A percentile compares a stretch with the other conserved stretches of the same genome.
These are phyloP conservation scores for Pycnonotus jocosus DNA, from an alignment of 2,113 vertebrate genomes.

Conservation along the genomic window DNA sequence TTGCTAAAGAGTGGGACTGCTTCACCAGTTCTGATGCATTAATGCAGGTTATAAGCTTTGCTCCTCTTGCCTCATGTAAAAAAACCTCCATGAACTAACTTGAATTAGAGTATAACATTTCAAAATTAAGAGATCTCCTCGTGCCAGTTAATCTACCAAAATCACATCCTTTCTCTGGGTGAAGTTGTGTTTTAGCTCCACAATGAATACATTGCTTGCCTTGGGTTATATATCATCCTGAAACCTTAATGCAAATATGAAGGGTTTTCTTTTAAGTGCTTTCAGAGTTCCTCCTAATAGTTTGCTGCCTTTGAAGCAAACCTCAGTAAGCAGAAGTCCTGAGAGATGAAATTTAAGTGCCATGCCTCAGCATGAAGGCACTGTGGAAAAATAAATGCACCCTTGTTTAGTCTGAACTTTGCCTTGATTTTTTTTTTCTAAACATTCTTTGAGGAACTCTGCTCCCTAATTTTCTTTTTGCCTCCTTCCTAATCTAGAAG, in stretches of 20 bases:
- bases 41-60: background rate
- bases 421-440: background rate
- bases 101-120: background rate
- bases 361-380: background rate
- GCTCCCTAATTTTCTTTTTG: background rate
- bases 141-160: background rate
- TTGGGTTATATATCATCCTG: background rate
- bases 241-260: background rate
- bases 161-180: background rate
- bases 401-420: constrained; percentile 19
- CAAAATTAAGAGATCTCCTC: background rate
- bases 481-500: background rate
- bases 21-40: background rate
- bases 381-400: background rate
- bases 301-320: background rate
- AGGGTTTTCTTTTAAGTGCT: background rate
- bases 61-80: background rate
- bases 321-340: background rate
- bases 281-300: background rate
- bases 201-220: background rate
- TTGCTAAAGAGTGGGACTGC: background rate
- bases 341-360: background rate
- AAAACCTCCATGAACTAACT: background rate
- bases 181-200: background rate
- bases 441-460: background rate